phyloP scores from a whole-genome alignment of 2,888 invertebrate species.

The Mimachlamys varia region DNA sequence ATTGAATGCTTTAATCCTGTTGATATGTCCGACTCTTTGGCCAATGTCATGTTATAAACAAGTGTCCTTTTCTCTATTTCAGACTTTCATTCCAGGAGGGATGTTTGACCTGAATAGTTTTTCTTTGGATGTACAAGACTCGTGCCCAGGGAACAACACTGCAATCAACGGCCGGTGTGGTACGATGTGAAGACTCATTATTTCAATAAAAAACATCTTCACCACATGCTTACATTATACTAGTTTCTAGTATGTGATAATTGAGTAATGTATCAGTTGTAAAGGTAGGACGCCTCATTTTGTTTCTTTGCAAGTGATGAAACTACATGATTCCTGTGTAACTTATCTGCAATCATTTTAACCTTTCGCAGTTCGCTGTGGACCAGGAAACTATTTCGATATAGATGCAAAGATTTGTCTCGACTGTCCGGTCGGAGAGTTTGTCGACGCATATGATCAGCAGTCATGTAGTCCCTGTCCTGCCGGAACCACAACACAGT shows the following conservation, averaged over 20 bases:
- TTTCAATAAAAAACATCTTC: too few relatives aligned
- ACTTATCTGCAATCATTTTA: background rate
- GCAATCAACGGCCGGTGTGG: conserved; percentile 94
- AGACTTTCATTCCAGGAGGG: conserved; percentile 48
- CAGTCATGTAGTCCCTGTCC: conserved; percentile 87
- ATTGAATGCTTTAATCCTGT: too few relatives aligned
- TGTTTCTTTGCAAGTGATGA: too few relatives aligned
- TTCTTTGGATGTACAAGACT: conserved; percentile 93
- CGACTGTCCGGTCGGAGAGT: conserved; percentile 86
- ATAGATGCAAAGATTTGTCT: conserved; percentile 88
- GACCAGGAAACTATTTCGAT: conserved; percentile 94
- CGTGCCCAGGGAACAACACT: conserved; percentile 96
- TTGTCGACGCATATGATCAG: conserved; percentile 83
- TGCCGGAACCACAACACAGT: conserved; percentile 59
- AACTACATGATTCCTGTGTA: too few relatives aligned
- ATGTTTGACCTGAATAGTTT: conserved; percentile 80
- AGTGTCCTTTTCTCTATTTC: conserved; percentile 37
- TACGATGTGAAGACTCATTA: conserved; percentile 46
- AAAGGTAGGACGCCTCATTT: too few relatives aligned
- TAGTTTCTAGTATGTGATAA: too few relatives aligned
- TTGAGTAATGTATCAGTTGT: too few relatives aligned
- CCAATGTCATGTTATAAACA: too few relatives aligned
- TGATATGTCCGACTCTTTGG: too few relatives aligned
- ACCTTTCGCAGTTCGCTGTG: conserved; percentile 71
- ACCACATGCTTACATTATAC: too few relatives aligned